phyloP scores from a whole-genome alignment of 2,113 vertebrate species.

The Microcebus tavaratra region DNA sequence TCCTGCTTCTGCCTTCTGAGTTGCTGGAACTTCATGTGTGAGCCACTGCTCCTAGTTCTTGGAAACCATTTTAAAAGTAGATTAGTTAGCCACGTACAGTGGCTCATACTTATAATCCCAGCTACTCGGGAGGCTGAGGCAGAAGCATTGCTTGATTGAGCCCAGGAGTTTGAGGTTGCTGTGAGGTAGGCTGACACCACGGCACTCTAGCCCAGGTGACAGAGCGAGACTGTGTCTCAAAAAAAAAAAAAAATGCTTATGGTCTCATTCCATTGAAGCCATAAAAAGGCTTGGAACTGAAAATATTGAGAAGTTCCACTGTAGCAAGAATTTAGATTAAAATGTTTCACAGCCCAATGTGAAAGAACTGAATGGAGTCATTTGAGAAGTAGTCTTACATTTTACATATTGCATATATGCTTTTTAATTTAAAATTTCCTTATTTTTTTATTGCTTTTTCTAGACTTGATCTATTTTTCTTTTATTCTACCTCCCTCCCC shows the following conservation, averaged over 20 bases:
- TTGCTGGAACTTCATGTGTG: no score
- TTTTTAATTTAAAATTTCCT: constrained; percentile 11
- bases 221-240: no score
- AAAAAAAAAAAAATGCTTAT: not conserved
- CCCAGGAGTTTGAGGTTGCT: no score
- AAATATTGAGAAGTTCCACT: constrained; percentile 20
- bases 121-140: no score
- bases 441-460: not conserved
- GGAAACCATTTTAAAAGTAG: no score
- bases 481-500: not conserved
- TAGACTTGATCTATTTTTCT: constrained; percentile 12
- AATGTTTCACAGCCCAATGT: not conserved
- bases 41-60: no score
- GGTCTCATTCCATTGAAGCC: not conserved
- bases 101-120: no score
- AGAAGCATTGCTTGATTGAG: no score
- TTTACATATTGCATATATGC: not conserved
- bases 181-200: no score
- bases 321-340: constrained; percentile 21
- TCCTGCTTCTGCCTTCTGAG: no score
- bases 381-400: not conserved
- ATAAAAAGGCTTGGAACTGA: not conserved
- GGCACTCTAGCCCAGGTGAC: no score
- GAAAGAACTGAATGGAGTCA: not conserved
- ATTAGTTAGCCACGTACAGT: no score